Base-by-base conservation (phyloP, 2,113 vertebrate genomes). In the Coregonus clupeaformis region DNA sequence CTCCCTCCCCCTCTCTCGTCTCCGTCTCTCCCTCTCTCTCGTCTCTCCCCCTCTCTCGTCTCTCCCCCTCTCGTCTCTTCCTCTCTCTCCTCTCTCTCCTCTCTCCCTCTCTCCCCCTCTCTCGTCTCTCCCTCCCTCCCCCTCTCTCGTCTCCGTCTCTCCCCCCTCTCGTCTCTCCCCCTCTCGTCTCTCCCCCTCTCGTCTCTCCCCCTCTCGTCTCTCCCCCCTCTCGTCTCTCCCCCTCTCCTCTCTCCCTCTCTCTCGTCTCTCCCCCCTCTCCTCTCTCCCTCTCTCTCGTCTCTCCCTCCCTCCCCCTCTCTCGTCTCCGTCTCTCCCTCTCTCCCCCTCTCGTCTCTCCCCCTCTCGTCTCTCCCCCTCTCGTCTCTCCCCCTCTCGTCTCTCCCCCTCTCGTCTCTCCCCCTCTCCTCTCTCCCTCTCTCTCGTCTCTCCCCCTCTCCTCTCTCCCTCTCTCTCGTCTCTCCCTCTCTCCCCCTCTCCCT, bases 141-240 rank as follows among this genome's bases (percentile, higher is more conserved):
- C 6, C 45, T 14, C 24, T 49, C 29, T 7, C 97, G 97, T 97
- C 29, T 97, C n/a, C n/a, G n/a, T n/a, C n/a, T n/a, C n/a, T n/a
- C 4, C 14, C 0, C 16, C 3, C 49, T 14, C 14, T 4, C 47
- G 13, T 16, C 47, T 0, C 47, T 4, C 11, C 13, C 13, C 20
- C 2, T 6, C 55, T 2, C 55, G 1, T 16, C 47, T 12, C n/a
- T n/a, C n/a, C n/a, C 45, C n/a, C 24, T 49, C 29, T 7, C 97
- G 97, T 97, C 29, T 97, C 4, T n/a, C 14, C 0, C 16, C 3
- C 49, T 14, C 14, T 4, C 47, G 13, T 16, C 47, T 0, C 47
- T 4, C 11, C 13, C 13, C 20, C 2, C 20, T n/a, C 55, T 2
- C 55, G 1, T 16, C 47, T 12, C n/a, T n/a, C n/a, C n/a, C 45